Evolutionary conservation across 2,113 vertebrate genomes (phyloP).

Genomic region (Alligator sinensis): DNA sequence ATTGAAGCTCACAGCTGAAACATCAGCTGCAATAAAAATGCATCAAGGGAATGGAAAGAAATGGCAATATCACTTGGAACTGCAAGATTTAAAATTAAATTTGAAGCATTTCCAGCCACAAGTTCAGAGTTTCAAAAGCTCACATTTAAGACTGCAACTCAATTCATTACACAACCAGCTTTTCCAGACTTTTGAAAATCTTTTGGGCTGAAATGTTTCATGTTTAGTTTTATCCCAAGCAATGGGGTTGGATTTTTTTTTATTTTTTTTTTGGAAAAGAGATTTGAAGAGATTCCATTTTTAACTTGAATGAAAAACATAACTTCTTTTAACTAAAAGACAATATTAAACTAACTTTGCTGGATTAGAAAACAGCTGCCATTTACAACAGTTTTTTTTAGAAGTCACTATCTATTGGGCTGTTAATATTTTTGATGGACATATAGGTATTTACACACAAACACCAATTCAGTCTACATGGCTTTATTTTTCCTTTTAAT

Average conservation of each 20-base stretch:
- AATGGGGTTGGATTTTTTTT: not conserved
- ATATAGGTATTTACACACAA: no score
- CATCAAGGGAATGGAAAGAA: not conserved
- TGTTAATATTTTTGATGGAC: not conserved
- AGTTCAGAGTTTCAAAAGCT: not conserved
- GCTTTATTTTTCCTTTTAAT: no score
- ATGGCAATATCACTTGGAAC: not conserved
- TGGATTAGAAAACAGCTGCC: not conserved
- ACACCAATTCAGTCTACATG: no score
- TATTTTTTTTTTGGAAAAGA: not conserved
- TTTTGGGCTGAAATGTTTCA: not conserved
- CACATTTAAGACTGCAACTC: not conserved
- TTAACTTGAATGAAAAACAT: not conserved
- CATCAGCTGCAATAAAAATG: not conserved
- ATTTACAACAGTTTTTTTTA: not conserved
- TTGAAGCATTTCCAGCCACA: not conserved
- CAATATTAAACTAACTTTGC: not conserved
- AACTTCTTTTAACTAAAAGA: not conserved
- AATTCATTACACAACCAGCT: conserved; percentile 2
- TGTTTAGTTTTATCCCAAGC: conserved; percentile 25
- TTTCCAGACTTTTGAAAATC: conserved; percentile 24
- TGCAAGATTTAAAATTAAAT: not conserved
- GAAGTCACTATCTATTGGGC: not conserved
- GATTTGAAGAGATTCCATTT: conserved; percentile 9
- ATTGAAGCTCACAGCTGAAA: not conserved